Evolutionary conservation across 2,888 invertebrate species (phyloP).

Genomic region (Leucoma salicis): DNA sequence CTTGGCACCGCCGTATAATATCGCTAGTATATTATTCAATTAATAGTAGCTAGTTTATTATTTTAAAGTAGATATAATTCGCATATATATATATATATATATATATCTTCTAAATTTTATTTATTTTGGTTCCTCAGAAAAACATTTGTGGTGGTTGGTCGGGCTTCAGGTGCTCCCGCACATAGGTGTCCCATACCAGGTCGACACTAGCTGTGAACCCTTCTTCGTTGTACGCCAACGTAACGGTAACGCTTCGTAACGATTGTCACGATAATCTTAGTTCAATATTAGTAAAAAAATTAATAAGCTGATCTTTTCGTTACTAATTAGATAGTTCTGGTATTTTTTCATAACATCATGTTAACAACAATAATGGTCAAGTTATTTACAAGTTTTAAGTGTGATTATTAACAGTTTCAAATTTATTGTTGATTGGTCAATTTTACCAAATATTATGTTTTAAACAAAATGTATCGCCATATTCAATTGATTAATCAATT

Average conservation of each 20-base stretch:
- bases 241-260: slow-evolving; percentile 24
- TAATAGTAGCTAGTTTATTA: no score
- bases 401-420: neutral
- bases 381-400: neutral
- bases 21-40: no score
- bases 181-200: slow-evolving; percentile 5
- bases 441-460: neutral
- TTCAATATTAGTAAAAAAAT: neutral
- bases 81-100: no score
- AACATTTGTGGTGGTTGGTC: slow-evolving; percentile 3
- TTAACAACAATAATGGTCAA: neutral
- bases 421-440: neutral
- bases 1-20: no score
- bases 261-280: slow-evolving; percentile 6
- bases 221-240: slow-evolving; percentile 6
- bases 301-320: neutral
- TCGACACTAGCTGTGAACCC: slow-evolving; percentile 20
- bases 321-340: neutral
- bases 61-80: no score
- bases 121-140: slow-evolving; percentile 25
- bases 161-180: slow-evolving; percentile 5
- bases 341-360: neutral
- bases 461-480: neutral
- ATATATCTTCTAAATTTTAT: no score
- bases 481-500: no score